Base-by-base conservation (phyloP, 2,888 invertebrate species). In the Drosophila algonquin region DNA sequence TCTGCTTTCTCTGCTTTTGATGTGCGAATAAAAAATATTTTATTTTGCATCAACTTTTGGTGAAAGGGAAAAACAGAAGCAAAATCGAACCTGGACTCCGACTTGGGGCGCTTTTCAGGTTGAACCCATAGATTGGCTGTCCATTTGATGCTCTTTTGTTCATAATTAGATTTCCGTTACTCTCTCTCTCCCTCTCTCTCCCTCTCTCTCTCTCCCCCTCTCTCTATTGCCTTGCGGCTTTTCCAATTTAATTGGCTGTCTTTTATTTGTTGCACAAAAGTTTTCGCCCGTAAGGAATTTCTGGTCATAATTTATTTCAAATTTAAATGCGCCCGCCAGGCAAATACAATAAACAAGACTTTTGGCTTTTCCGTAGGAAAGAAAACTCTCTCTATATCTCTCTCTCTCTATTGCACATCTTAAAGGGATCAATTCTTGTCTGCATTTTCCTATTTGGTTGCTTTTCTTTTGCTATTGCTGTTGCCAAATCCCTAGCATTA, bases 241-340 rank as follows among this genome's bases (percentile, higher is more conserved):
- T 81, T 80, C 70, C 47, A 58, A 82, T 80, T 80, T 85, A 82
- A 81, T 81, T 81, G 75, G 77, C 77, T 80, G 67, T 75, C 76
- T 59, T 68, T 79, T 84, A 68, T 71, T 75, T 65, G 67, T 59
- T 72, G 44, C 67, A 48, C 16, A 47, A 64, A 79, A 76, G 53
- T 76, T 68, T 63, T 50, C 18, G 24, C 52, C 7, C 40, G 12
- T 61, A 55, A 63, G 30, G 54, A 60, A 62, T 53, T 73, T 64
- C 18, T 24, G 46, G 24, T 44, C 21, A 68, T 75, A 78, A 75
- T 73, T 72, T 69, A 54, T 58, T 45, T 64, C 63, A 51, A 81
- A 70, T 79, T 67, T 62, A 56, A 73, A 63, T 70, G 55, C 32
- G 55, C 40, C 73, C 56, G 45, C 30, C 24, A 63, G 63, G 52